Evolutionary conservation across 1,140 invertebrate species (phyloP).

Genomic region (Aphidius gifuensis): DNA sequence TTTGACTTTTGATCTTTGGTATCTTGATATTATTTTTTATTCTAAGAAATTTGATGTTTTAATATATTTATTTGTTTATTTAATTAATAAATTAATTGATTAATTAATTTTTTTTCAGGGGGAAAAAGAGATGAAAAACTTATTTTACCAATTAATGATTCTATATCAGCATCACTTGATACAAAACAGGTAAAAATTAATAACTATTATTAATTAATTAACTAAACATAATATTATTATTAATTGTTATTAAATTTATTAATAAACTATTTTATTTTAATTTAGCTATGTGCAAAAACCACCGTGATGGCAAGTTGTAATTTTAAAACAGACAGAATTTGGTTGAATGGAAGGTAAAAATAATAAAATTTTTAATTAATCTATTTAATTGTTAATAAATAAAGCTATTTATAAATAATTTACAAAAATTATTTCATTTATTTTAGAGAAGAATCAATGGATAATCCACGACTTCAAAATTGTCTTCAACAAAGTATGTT

Average conservation of each 20-base stretch:
- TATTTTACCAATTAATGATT: slow-evolving; percentile 96
- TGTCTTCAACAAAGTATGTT: slow-evolving; percentile 75
- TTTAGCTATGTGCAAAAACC: slow-evolving; percentile 85
- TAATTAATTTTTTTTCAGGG: slow-evolving; percentile 63
- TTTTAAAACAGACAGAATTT: slow-evolving; percentile 77
- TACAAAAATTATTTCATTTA: background rate
- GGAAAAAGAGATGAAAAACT: slow-evolving; percentile 91
- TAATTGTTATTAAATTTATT: slow-evolving; percentile 5
- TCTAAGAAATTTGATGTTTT: slow-evolving; percentile 3
- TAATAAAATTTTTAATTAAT: slow-evolving; percentile 13
- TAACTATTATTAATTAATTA: slow-evolving; percentile 20
- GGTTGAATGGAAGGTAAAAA: slow-evolving; percentile 79
- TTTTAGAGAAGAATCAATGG: slow-evolving; percentile 69
- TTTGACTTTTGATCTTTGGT: background rate
- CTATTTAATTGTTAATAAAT: background rate
- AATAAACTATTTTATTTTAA: slow-evolving; percentile 20
- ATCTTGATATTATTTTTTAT: background rate
- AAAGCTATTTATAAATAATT: too few relatives aligned
- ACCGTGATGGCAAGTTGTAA: slow-evolving; percentile 70
- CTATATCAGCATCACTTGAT: slow-evolving; percentile 86
- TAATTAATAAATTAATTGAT: slow-evolving; percentile 2
- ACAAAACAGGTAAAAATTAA: slow-evolving; percentile 67
- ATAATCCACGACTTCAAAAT: slow-evolving; percentile 71
- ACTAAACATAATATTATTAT: slow-evolving; percentile 8
- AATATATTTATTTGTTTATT: slow-evolving; percentile 16